phyloP scores from a whole-genome alignment of 2,888 invertebrate species.

The Vesta saturnalis region DNA sequence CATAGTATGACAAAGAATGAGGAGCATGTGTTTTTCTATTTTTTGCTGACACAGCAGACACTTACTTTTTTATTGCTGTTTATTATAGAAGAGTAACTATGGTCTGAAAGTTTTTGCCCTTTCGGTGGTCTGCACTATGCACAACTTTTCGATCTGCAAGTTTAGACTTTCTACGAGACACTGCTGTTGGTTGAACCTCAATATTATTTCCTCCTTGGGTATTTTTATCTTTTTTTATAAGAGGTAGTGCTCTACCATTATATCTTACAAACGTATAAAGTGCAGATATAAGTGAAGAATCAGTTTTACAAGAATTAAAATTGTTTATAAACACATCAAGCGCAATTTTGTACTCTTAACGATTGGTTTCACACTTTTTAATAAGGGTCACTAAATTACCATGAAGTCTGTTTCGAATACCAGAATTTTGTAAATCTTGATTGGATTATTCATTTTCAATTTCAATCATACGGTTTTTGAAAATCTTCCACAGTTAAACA shows the following conservation, averaged over 20 bases:
- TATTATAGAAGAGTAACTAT: background rate
- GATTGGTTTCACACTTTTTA: too few relatives aligned
- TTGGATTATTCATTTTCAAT: too few relatives aligned
- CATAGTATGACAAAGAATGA: background rate
- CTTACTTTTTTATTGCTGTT: too few relatives aligned
- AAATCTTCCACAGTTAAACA: too few relatives aligned
- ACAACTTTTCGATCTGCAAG: background rate
- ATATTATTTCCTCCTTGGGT: background rate
- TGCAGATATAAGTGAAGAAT: background rate
- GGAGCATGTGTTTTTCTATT: background rate
- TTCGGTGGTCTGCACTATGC: background rate
- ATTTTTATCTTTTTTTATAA: background rate
- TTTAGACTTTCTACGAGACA: background rate
- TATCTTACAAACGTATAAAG: background rate
- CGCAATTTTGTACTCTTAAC: background rate
- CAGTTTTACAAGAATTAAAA: slow-evolving; percentile 1
- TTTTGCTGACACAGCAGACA: background rate
- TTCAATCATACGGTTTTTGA: too few relatives aligned
- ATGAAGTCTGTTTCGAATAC: too few relatives aligned
- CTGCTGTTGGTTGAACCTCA: background rate
- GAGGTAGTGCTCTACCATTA: background rate
- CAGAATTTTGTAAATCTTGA: background rate
- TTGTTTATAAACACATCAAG: background rate
- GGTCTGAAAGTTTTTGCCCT: background rate
- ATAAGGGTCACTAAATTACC: too few relatives aligned